phyloP scores from a whole-genome alignment of 1,140 invertebrate species.

The Nebria ingens region DNA sequence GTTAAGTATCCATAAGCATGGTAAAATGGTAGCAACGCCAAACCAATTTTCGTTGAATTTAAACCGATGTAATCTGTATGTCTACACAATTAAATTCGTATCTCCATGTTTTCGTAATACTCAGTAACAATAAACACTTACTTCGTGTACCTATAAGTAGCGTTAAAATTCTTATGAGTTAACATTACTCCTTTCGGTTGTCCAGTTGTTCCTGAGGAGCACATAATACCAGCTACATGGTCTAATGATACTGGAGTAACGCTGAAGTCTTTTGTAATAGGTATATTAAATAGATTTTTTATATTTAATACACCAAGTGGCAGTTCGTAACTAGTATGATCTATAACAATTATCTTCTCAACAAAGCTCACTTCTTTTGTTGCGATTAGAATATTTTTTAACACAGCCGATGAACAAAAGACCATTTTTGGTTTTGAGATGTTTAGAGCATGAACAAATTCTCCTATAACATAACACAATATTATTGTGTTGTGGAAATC shows the following conservation, averaged over 20 bases:
- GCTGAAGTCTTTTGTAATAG: background rate
- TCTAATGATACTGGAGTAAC: constrained; percentile 17
- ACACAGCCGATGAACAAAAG: constrained; percentile 29
- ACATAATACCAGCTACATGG: constrained; percentile 34
- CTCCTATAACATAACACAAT: constrained; percentile 31
- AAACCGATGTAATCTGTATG: background rate
- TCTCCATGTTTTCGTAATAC: no score
- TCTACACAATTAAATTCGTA: no score
- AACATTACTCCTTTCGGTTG: constrained; percentile 68
- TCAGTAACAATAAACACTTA: background rate
- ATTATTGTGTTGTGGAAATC: no score
- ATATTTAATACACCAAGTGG: constrained; percentile 11
- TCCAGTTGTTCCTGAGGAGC: constrained; percentile 59
- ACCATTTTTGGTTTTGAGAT: constrained; percentile 42
- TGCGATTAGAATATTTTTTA: constrained; percentile 20
- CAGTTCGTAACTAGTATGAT: constrained; percentile 13
- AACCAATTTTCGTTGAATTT: background rate
- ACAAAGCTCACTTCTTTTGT: constrained; percentile 15
- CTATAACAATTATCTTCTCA: constrained; percentile 21
- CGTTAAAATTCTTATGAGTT: constrained; percentile 48
- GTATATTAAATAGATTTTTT: constrained; percentile 16
- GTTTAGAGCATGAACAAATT: constrained; percentile 37
- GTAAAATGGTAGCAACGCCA: constrained; percentile 26
- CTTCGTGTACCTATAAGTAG: constrained; percentile 11
- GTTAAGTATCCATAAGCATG: constrained; percentile 22